These are phyloP conservation scores for Chaenocephalus aceratus DNA, from an alignment of 2,113 vertebrate genomes.

Conservation along the genomic window DNA sequence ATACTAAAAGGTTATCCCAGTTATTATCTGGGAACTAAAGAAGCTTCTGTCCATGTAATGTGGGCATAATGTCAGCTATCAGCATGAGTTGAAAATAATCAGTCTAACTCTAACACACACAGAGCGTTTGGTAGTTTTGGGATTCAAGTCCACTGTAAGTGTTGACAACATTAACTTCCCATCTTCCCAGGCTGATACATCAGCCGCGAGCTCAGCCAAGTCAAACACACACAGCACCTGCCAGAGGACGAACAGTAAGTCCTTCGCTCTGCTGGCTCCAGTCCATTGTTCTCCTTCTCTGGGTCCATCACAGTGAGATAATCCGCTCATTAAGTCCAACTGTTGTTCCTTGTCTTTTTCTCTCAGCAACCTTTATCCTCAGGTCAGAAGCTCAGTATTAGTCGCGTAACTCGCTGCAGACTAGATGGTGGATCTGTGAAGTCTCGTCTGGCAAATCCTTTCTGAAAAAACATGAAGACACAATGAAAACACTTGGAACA, in stretches of 20 bases:
- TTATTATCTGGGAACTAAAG: no score
- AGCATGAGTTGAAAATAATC: not conserved
- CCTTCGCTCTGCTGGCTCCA: not conserved
- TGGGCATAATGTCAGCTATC: not conserved
- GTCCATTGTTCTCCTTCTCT: not conserved
- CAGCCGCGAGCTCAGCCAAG: slow-evolving; percentile 9
- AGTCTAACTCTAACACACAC: slow-evolving; percentile 5
- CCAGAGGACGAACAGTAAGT: slow-evolving; percentile 1
- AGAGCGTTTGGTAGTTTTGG: not conserved
- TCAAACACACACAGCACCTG: slow-evolving; percentile 4
- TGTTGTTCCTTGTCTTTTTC: not conserved
- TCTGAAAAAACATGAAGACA: slow-evolving; percentile 73
- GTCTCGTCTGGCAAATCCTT: slow-evolving; percentile 81
- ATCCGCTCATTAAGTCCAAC: not conserved
- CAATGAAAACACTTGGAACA: not conserved
- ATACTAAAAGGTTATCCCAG: no score
- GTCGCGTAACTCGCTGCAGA: not conserved
- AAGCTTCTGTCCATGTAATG: not conserved
- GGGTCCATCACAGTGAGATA: not conserved
- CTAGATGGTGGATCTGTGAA: slow-evolving; percentile 75
- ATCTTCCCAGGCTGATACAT: not conserved
- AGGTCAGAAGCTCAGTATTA: not conserved
- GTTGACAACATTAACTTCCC: not conserved
- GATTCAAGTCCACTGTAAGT: slow-evolving; percentile 18
- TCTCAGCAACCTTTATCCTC: not conserved